Evolutionary conservation across 2,888 invertebrate genomes (phyloP), one percentile per base, ranked within the genome.

Genomic region (Acrocera orbiculus): DNA sequence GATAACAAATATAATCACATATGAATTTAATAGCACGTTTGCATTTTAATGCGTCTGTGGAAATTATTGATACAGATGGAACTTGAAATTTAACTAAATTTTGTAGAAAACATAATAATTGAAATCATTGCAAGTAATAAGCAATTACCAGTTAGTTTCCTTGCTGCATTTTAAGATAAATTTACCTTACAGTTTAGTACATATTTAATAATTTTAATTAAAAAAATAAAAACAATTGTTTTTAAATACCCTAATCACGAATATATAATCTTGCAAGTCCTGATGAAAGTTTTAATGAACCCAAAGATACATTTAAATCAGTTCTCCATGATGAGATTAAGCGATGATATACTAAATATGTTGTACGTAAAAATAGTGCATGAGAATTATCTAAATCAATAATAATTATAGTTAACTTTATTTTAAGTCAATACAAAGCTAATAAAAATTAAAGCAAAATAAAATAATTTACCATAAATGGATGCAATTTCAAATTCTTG

Each of bases 241-340:
- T 13, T 33, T 13, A 49, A 58, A 50, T 61, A 87, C 87, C 87
- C 62, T 86, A 82, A 56, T 86, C 83, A 25, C 77, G 74, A 36
- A 89, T 81, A 46, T 82, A 78, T n/a, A 87, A 71, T 48, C 89
- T 74, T 14, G 92, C 92, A 32, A 95, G 66, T 7, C 90, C 90
- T 5, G 85, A 79, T 0, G 95, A 66, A 34, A 93, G 69, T 58
- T 95, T 95, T 40, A 95, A 62, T 1, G 93, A 93, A 1, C 93
- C 92, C 35, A 95, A 61, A 0, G 92, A 92, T 24, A 92, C 83
- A 53, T 89, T 90, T 39, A 93, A 64, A 60, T 95, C 93, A 0
- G 83, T 79, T 63, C 90, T 93, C 93, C 93, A 95, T 0, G 89
- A 83, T 0, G 90, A 89, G 52, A 92, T 92, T 38, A 95, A 66